Conservation (phyloP, 2,888 invertebrate genomes). For the Drosophila phalerata region DNA sequence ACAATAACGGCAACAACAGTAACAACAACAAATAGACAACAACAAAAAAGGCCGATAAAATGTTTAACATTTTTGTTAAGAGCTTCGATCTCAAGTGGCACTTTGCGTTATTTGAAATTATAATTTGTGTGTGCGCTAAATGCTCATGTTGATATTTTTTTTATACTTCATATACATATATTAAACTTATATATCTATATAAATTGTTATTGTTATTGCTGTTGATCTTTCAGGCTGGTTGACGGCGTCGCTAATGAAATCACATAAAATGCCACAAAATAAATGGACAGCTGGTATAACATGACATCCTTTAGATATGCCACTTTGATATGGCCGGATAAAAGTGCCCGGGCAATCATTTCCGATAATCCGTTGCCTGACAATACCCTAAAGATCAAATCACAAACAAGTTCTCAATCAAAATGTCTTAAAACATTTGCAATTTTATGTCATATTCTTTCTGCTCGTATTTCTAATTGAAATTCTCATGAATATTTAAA, state of each 20-base stretch:
- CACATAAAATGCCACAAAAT: conserved; percentile 62
- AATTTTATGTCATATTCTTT: conserved; percentile 59
- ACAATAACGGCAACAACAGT: conserved; percentile 19
- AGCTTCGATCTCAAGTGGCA: conserved; percentile 72
- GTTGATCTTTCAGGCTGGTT: conserved; percentile 9
- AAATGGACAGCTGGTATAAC: conserved; percentile 62
- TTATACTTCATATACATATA: conserved; percentile 29
- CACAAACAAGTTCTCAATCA: conserved; percentile 71
- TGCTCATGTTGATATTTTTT: conserved; percentile 62
- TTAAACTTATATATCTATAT: conserved; percentile 4
- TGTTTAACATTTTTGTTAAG: conserved; percentile 72
- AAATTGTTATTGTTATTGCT: conserved; percentile 38
- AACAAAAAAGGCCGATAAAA: conserved; percentile 64
- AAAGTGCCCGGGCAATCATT: conserved; percentile 48
- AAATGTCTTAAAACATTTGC: conserved; percentile 53
- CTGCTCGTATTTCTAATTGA: conserved; percentile 42
- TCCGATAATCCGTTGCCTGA: conserved; percentile 50
- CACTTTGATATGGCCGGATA: conserved; percentile 45
- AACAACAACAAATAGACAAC: conserved; percentile 4
- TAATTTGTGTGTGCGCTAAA: conserved; percentile 77
- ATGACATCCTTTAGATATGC: conserved; percentile 78
- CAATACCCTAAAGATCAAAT: conserved; percentile 29
- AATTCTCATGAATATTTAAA: conserved; percentile 50
- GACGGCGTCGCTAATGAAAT: conserved; percentile 68
- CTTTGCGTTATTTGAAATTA: conserved; percentile 78